Conservation (phyloP, 2,888 invertebrate species). For the Amphipyra tragopoginis region DNA sequence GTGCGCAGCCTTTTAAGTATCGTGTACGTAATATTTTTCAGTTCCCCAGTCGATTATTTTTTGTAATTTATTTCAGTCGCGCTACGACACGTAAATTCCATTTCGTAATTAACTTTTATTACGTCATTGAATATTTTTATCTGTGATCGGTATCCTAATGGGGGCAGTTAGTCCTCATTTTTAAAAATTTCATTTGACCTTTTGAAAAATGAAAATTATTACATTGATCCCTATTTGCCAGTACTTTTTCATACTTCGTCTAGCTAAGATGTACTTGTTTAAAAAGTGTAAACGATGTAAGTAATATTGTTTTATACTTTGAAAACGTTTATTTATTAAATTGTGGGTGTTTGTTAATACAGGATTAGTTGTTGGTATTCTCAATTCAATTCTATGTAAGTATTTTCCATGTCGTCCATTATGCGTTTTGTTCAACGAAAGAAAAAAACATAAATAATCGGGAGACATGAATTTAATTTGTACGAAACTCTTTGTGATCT, state of each 20-base stretch:
- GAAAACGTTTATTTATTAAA: background rate
- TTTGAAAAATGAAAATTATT: conserved; percentile 1
- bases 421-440: background rate
- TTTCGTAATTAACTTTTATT: conserved; percentile 53
- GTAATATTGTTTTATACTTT: conserved; percentile 9
- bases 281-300: conserved; percentile 36
- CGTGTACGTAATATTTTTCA: conserved; percentile 29
- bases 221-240: conserved; percentile 25
- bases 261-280: conserved; percentile 36
- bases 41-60: conserved; percentile 48
- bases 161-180: conserved; percentile 36
- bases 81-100: conserved; percentile 31
- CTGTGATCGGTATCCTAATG: conserved; percentile 42
- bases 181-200: conserved; percentile 29
- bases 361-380: background rate
- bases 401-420: background rate
- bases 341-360: background rate
- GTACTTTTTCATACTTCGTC: conserved; percentile 32
- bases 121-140: conserved; percentile 41
- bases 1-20: conserved; percentile 25
- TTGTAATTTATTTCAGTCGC: conserved; percentile 36
- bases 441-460: no score
- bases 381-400: conserved; percentile 1
- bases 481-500: conserved; percentile 14
- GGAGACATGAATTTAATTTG: background rate